Evolutionary conservation across 1,140 invertebrate species (phyloP).

Genomic region (Papilio helenus): DNA sequence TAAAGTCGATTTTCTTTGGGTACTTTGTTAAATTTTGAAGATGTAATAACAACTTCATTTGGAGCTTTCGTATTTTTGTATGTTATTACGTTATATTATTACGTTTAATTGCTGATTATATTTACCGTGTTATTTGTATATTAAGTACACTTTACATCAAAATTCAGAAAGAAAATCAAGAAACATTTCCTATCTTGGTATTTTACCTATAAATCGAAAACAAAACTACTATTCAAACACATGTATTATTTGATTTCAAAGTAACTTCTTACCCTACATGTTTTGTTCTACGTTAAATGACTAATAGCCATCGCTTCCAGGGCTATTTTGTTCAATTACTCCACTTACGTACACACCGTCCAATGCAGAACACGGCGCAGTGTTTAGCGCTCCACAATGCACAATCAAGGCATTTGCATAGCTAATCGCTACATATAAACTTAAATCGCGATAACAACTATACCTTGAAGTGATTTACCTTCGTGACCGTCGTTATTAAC

Average conservation of each 20-base stretch:
- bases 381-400: slow-evolving; percentile 50
- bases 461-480: slow-evolving; percentile 62
- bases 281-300: slow-evolving; percentile 1
- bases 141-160: too few relatives aligned
- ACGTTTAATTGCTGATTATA: too few relatives aligned
- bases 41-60: slow-evolving; percentile 6
- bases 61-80: neutral
- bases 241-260: neutral
- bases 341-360: neutral
- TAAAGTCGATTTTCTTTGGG: neutral
- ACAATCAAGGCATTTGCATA: slow-evolving; percentile 63
- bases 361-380: neutral
- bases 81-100: neutral
- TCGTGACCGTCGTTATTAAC: slow-evolving; percentile 56
- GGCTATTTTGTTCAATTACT: slow-evolving; percentile 18
- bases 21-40: neutral
- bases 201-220: too few relatives aligned
- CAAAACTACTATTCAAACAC: neutral
- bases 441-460: slow-evolving; percentile 57
- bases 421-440: slow-evolving; percentile 58
- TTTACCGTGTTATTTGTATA: too few relatives aligned
- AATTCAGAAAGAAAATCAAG: too few relatives aligned
- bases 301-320: neutral
- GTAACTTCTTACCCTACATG: neutral
- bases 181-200: too few relatives aligned